phyloP scores from a whole-genome alignment of 1,140 invertebrate genomes.

The Neodiprion pinetum region DNA sequence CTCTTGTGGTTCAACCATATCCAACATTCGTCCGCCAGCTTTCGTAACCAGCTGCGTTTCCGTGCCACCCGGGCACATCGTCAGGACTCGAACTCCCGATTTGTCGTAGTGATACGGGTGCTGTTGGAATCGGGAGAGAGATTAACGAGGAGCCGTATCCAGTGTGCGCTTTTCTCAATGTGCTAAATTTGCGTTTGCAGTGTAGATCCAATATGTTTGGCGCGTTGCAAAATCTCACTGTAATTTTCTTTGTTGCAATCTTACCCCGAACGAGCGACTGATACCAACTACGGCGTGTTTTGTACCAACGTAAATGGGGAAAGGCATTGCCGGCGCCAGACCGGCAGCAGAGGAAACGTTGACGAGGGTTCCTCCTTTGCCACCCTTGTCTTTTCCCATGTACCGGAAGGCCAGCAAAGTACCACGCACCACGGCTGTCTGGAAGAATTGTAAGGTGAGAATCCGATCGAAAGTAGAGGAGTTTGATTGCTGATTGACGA shows the following conservation, averaged over 20 bases:
- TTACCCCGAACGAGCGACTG: slow-evolving; percentile 43
- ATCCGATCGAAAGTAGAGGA: neutral
- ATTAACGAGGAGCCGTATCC: neutral
- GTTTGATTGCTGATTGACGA: too few species aligned
- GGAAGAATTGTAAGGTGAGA: neutral
- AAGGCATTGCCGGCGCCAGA: slow-evolving; percentile 59
- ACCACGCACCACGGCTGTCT: neutral
- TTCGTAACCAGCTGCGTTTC: slow-evolving; percentile 40
- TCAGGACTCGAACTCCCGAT: slow-evolving; percentile 54
- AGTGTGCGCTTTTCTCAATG: neutral
- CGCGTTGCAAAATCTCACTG: neutral
- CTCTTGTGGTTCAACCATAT: slow-evolving; percentile 33
- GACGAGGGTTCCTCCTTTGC: slow-evolving; percentile 66
- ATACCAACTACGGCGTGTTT: slow-evolving; percentile 66
- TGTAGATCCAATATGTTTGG: neutral
- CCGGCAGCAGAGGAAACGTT: slow-evolving; percentile 67
- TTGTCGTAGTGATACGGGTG: slow-evolving; percentile 41
- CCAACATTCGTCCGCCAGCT: slow-evolving; percentile 33
- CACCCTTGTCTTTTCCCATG: slow-evolving; percentile 66
- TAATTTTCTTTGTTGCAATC: neutral
- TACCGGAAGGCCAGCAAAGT: slow-evolving; percentile 45
- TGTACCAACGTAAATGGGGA: slow-evolving; percentile 68
- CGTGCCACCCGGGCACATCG: slow-evolving; percentile 63
- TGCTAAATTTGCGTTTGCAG: neutral
- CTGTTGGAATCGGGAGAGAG: slow-evolving; percentile 27